Evolutionary conservation across 2,113 vertebrate species (phyloP).

Genomic region (Trematocara macrostoma): DNA sequence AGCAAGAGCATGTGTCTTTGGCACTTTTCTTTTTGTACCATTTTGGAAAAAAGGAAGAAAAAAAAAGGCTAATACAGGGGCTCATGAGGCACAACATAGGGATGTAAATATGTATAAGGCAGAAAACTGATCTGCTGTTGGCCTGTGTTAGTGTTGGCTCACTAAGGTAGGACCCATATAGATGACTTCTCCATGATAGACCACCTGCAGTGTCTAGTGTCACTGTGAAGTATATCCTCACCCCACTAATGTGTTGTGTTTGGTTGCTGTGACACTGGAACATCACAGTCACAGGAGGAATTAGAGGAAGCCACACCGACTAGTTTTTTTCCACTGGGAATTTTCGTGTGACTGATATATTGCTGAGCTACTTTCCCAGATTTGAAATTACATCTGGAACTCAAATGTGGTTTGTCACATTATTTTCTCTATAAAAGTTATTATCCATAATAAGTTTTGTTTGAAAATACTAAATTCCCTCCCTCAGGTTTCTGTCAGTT

Average conservation of each 20-base stretch:
- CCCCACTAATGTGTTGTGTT: neutral
- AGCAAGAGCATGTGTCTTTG: neutral
- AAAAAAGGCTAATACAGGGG: neutral
- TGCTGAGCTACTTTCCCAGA: neutral
- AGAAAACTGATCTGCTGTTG: constrained; percentile 5
- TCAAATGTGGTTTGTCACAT: neutral
- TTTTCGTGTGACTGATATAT: neutral
- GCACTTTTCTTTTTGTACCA: constrained; percentile 18
- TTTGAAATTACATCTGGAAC: neutral
- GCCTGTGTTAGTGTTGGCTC: constrained; percentile 10
- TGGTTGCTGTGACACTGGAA: constrained; percentile 26
- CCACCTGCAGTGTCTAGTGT: constrained; percentile 1
- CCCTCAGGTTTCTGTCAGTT: neutral
- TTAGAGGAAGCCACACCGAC: neutral
- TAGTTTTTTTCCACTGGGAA: neutral
- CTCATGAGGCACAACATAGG: neutral
- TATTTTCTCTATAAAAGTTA: neutral
- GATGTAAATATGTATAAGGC: constrained; percentile 7
- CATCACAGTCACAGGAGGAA: constrained; percentile 1
- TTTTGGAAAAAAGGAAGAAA: neutral
- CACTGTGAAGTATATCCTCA: neutral
- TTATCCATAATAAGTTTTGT: neutral
- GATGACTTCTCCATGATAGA: neutral
- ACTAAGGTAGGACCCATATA: neutral
- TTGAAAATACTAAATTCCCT: neutral